Base-by-base conservation (phyloP, 2,888 invertebrate genomes). In the Sphaerophoria taeniata region DNA sequence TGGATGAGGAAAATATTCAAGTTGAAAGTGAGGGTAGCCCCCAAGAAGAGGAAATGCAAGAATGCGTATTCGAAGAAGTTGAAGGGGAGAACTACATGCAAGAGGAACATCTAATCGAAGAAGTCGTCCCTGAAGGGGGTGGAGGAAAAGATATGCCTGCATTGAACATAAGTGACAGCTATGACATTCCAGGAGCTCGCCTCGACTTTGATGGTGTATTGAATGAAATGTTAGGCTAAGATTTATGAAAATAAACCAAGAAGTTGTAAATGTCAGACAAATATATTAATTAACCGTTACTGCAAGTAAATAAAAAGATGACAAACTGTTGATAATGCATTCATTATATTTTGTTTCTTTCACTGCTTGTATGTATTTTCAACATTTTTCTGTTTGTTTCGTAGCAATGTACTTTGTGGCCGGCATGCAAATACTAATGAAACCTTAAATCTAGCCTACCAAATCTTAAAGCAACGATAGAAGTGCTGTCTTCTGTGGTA, bases 91-190 rank as follows among this genome's bases (percentile, higher is more conserved):
- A 72, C 14, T 47, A 33, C 7, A 71, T 75, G 39, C 79, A 78
- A 5, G 84, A 79, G 0, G 84, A 79, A 14, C 80, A 80, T 51
- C 16, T 84, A 6, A 84, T 84, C 5, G 84, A 84, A 61, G 84
- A 84, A 72, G 80, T 84, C 2, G 75, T 84, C 3, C 9, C 80
- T 16, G 72, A 79, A n/a, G 72, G 43, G 1, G 24, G 39, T 2
- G 71, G 33, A 24, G 2, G 24, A 6, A 79, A 84, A 31, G 75
- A 84, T 24, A 72, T 78, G 67, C 60, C 70, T 5, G 31, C 67
- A 0, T 67, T 79, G 11, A 71, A 79, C 7, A 36, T 75, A 0
- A 75, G 71, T 3, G 84, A 71, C 0, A 14, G 60, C 1, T 84
- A 72, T 34, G 75, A 71, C 3, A 43, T 55, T 9, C 70, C 63